Base-by-base conservation (phyloP, 2,888 invertebrate genomes). In the Macropis europaea region DNA sequence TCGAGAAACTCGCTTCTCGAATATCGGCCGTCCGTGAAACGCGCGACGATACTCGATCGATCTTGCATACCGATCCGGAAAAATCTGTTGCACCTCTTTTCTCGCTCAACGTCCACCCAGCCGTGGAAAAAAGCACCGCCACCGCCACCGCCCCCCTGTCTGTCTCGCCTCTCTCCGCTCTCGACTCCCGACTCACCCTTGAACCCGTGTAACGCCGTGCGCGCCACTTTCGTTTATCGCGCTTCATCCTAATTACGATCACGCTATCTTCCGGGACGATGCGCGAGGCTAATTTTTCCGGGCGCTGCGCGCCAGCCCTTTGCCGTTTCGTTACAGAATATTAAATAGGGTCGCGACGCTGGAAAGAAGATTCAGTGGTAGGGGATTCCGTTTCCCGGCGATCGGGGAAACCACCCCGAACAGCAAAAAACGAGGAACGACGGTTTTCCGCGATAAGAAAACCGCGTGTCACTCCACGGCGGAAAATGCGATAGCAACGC, bases 401-500 rank as follows among this genome's bases (percentile, higher is more conserved):
- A 40, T 53, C 34, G 32, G 17, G 6, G 11, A 0, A 28, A 11
- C 45, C 15, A 6, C 4, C 4, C 4, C 9, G 15, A 7, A 24
- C 5, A 0, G 6, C 9, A 6, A 9, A 26, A 13, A 30, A 24
- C n/a, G n/a, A 22, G n/a, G 52, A 24, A 28, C 22, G 19, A 15
- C 11, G 17, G 28, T 52, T 36, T 22, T 50, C 1, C 9, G 54
- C 45, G 56, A 67, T 63, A 72, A 72, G 71, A 68, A 64, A 54
- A 36, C 48, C 43, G 60, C 56, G 40, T 61, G 71, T 74, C 76
- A 42, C 48, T 32, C 36, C 52, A 24, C 54, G 48, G 22, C 7
- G 19, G 71, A 42, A 62, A 68, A 60, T 71, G 71, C 56, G 80
- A 61, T 63, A 54, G 76, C 73, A 43, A 68, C 63, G 67, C 68